phyloP scores from a whole-genome alignment of 1,140 invertebrate species.

The Dreissena polymorpha region DNA sequence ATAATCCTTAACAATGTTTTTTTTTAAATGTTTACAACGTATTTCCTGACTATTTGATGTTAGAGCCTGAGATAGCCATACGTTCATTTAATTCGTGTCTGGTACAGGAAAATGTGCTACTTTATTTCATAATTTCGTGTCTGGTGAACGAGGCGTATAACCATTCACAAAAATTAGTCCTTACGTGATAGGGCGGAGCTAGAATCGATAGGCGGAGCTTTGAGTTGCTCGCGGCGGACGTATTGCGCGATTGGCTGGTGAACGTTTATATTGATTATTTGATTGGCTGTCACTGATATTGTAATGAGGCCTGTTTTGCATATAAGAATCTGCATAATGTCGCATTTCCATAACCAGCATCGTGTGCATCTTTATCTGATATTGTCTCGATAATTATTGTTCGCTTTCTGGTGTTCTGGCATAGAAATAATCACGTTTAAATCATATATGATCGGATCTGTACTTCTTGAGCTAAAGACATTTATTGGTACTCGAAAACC shows the following conservation, averaged over 20 bases:
- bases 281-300: constrained; percentile 35
- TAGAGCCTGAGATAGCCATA: too few species aligned
- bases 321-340: constrained; percentile 56
- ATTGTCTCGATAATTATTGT: constrained; percentile 53
- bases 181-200: too few species aligned
- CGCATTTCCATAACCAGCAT: constrained; percentile 35
- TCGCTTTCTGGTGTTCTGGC: constrained; percentile 39
- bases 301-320: constrained; percentile 34
- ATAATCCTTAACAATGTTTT: too few species aligned
- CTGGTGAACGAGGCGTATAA: too few species aligned
- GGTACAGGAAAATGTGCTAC: too few species aligned
- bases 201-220: constrained; percentile 24
- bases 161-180: too few species aligned
- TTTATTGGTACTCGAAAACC: constrained; percentile 35
- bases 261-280: neutral
- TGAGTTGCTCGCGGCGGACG: neutral
- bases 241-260: constrained; percentile 13
- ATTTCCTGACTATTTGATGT: too few species aligned
- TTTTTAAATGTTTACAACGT: too few species aligned
- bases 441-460: constrained; percentile 51
- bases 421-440: constrained; percentile 50
- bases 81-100: too few species aligned
- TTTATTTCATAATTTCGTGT: too few species aligned
- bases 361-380: constrained; percentile 50
- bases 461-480: constrained; percentile 21